These are phyloP conservation scores for Myotis davidii DNA, from an alignment of 2,113 vertebrate genomes.

Conservation along the genomic window DNA sequence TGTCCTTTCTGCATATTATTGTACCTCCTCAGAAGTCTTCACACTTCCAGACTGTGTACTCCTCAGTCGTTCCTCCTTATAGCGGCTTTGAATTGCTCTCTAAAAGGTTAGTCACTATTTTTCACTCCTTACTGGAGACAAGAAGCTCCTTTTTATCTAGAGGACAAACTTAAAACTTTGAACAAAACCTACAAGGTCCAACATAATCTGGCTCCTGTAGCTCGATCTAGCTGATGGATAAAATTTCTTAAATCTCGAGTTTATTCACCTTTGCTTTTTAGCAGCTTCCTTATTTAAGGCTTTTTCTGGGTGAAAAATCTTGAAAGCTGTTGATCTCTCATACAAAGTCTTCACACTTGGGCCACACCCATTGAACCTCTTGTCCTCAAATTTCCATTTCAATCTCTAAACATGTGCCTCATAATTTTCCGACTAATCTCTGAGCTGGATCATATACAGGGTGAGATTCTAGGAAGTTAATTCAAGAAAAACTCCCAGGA, in stretches of 20 bases:
- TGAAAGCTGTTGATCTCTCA: neutral
- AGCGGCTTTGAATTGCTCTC: neutral
- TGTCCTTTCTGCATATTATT: neutral
- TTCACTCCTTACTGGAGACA: neutral
- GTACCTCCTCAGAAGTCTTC: neutral
- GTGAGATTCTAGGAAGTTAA: neutral
- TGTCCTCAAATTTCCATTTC: neutral
- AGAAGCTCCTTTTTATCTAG: neutral
- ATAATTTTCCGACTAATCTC: neutral
- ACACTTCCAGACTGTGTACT: neutral
- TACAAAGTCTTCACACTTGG: neutral
- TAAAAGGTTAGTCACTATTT: neutral
- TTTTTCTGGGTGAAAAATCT: neutral
- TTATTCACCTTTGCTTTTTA: neutral
- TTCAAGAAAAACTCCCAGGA: too few relatives aligned
- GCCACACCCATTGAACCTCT: accelerated
- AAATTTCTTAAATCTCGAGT: neutral
- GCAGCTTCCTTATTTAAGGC: neutral
- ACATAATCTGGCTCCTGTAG: neutral
- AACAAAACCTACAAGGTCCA: neutral
- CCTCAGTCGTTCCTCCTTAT: neutral
- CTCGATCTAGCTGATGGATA: neutral
- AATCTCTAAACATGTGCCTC: neutral
- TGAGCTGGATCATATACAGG: too few relatives aligned
- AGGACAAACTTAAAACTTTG: neutral